phyloP scores from a whole-genome alignment of 2,888 invertebrate genomes.

The Escarpia spicata region DNA sequence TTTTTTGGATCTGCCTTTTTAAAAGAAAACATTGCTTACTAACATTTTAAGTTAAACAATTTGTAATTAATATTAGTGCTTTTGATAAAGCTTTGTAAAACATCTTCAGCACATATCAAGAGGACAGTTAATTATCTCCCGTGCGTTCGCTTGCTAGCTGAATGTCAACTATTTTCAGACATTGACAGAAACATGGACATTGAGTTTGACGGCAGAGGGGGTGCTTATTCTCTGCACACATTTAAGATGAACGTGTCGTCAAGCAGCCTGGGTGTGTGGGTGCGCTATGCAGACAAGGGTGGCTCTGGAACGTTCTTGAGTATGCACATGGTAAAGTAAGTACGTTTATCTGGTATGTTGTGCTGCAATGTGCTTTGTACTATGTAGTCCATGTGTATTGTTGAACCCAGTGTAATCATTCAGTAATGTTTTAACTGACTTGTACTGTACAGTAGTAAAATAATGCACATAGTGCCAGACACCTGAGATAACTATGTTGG shows the following conservation, averaged over 20 bases:
- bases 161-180: neutral
- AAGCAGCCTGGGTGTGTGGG: neutral
- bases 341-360: neutral
- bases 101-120: neutral
- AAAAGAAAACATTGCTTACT: too few species aligned
- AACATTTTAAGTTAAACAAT: too few species aligned
- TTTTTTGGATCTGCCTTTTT: too few species aligned
- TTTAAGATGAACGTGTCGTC: constrained; percentile 1
- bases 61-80: too few species aligned
- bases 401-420: too few species aligned
- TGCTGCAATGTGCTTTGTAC: neutral
- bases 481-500: too few species aligned
- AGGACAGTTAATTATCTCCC: neutral
- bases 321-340: constrained; percentile 19
- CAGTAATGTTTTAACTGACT: too few species aligned
- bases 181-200: constrained; percentile 19
- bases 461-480: too few species aligned
- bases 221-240: constrained; percentile 13
- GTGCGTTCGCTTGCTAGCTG: neutral
- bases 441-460: too few species aligned
- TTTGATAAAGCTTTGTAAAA: neutral
- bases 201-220: constrained; percentile 17
- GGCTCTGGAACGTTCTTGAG: constrained; percentile 19
- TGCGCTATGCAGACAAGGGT: constrained; percentile 17
- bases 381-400: too few species aligned